These are phyloP conservation scores for Ectropis grisescens DNA, from an alignment of 1,140 invertebrate species.

Conservation along the genomic window DNA sequence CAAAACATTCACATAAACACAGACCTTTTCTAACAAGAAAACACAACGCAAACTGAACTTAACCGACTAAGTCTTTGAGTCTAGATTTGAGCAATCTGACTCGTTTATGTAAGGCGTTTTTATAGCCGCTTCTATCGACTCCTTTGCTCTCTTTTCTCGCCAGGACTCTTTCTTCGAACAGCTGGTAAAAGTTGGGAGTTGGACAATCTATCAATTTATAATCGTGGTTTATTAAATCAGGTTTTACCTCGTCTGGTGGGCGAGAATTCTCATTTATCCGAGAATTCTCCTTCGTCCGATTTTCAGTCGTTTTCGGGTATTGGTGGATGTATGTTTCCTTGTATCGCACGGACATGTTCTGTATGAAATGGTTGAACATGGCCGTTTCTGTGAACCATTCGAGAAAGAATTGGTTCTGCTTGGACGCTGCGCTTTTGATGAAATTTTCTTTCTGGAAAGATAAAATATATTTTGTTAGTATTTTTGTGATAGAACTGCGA, in stretches of 20 bases:
- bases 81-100: conserved; percentile 56
- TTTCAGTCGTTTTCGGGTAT: background rate
- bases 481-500: too few relatives aligned
- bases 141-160: conserved; percentile 19
- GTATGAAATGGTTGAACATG: conserved; percentile 76
- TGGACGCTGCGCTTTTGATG: conserved; percentile 71
- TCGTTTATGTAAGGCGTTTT: conserved; percentile 56
- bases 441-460: conserved; percentile 77
- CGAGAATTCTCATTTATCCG: too few relatives aligned
- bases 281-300: too few relatives aligned
- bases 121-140: conserved; percentile 38
- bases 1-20: too few relatives aligned
- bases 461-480: too few relatives aligned
- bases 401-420: conserved; percentile 78
- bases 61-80: conserved; percentile 57
- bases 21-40: too few relatives aligned
- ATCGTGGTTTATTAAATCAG: too few relatives aligned
- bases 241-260: too few relatives aligned
- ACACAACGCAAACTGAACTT: too few relatives aligned
- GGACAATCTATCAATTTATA: conserved; percentile 36
- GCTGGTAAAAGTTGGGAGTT: conserved; percentile 48
- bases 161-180: conserved; percentile 53
- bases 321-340: background rate
- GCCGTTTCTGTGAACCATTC: conserved; percentile 89
- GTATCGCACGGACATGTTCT: conserved; percentile 32